These are phyloP conservation scores for Hemaris fuciformis DNA, from an alignment of 2,888 invertebrate species.

Conservation along the genomic window DNA sequence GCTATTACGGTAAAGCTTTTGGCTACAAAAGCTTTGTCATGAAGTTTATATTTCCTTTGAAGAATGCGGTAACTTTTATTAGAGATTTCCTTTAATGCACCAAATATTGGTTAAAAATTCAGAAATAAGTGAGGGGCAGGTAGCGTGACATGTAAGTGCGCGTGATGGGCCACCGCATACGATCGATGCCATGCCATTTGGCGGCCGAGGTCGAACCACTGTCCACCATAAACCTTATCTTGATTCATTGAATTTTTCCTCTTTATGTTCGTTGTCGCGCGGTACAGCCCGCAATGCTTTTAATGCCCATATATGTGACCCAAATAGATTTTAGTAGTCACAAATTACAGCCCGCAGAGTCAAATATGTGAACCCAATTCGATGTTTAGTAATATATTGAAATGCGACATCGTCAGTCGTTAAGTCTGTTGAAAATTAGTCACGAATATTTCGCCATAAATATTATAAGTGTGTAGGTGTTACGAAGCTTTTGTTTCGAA, in stretches of 20 bases:
- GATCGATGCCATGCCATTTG: slow-evolving; percentile 74
- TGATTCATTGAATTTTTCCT: slow-evolving; percentile 69
- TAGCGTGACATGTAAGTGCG: slow-evolving; percentile 52
- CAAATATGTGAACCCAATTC: background rate
- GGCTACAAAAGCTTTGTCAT: background rate
- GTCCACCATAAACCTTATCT: slow-evolving; percentile 76
- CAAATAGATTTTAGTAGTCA: slow-evolving; percentile 64
- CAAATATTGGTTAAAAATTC: slow-evolving; percentile 19
- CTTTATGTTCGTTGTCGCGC: slow-evolving; percentile 59
- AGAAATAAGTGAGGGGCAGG: slow-evolving; percentile 29
- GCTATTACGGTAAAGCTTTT: no score
- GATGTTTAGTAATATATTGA: slow-evolving; percentile 33
- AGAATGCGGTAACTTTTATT: background rate
- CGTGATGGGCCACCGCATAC: slow-evolving; percentile 61
- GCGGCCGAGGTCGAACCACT: slow-evolving; percentile 76
- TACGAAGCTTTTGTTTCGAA: slow-evolving; percentile 53
- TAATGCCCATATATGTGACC: slow-evolving; percentile 66
- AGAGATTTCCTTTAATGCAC: background rate
- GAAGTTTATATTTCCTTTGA: background rate
- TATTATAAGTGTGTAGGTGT: slow-evolving; percentile 30
- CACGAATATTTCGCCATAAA: slow-evolving; percentile 30
- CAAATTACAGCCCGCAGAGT: slow-evolving; percentile 48
- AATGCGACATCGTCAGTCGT: slow-evolving; percentile 31
- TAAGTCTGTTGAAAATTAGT: slow-evolving; percentile 42
- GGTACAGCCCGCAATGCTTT: slow-evolving; percentile 58